Base-by-base conservation (phyloP, 1,140 invertebrate genomes). In the Geopemphigus sp. region DNA sequence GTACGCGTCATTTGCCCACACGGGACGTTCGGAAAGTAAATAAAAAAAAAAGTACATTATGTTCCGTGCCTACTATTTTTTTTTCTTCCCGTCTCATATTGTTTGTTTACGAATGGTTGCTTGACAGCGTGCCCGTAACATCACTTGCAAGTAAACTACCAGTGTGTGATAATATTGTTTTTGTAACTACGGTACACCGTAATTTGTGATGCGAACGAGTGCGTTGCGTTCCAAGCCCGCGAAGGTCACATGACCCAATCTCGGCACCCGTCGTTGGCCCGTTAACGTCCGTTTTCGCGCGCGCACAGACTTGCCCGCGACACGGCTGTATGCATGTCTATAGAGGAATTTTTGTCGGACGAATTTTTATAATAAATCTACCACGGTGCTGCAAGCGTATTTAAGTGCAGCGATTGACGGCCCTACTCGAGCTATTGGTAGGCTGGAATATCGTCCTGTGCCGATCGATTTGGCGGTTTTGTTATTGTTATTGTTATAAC, bases 401-500 rank as follows among this genome's bases (percentile, higher is more conserved):
- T 14, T 50, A 10, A 50, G 47, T 8, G 47, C 47, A 50, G 47
- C 8, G 47, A 39, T 39, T 1, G 1, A 50, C 47, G 11, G 47
- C 47, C 47, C n/a, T n/a, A 12, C 47, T 50, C 47, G 47, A 50
- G 47, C 47, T 1, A 12, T 50, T 12, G 47, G 14, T 50, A 10
- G 47, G 47, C 14, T 12, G 1, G 47, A 50, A 19, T 32, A 29
- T 32, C 1, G 8, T 61, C 32, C 26, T 17, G 26, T 19, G 4
- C 8, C 82, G 81, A n/a, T 29, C 54, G 19, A 61, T 22, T 22
- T 26, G n/a, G 19, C n/a, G 5, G 63, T 83, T 84, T 85, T 87
- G 88, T 89, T 89, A 89, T 88, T 88, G 88, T 88, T 88, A 88
- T 89, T 87, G 85, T 86, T 10, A 86, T 85, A 85, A 85, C 84